phyloP scores from a whole-genome alignment of 2,888 invertebrate species.

The Macrosiphum euphorbiae region DNA sequence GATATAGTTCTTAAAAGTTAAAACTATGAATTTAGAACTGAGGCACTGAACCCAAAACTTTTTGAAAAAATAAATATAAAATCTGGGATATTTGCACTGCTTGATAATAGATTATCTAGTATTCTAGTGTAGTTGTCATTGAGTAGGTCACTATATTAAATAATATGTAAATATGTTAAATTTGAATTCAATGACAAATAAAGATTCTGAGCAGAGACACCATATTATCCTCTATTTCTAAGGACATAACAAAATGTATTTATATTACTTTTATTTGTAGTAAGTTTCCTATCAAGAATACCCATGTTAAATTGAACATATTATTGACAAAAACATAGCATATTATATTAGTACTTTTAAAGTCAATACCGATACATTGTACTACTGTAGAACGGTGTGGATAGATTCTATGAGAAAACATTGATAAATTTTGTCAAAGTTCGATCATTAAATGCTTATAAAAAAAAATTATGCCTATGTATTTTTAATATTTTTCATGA shows the following conservation, averaged over 20 bases:
- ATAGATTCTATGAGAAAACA: too few species aligned
- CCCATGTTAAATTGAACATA: not conserved
- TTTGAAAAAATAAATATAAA: not conserved
- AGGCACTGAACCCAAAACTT: not conserved
- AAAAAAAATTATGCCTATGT: too few species aligned
- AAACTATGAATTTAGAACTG: not conserved
- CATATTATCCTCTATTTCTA: not conserved
- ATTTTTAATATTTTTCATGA: too few species aligned
- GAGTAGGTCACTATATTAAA: not conserved
- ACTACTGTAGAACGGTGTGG: too few species aligned
- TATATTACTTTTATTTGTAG: not conserved
- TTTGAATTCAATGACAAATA: not conserved
- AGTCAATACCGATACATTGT: too few species aligned
- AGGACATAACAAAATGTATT: not conserved
- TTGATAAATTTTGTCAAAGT: too few species aligned
- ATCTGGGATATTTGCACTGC: not conserved
- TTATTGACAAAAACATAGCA: not conserved
- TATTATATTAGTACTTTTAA: not conserved
- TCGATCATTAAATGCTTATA: too few species aligned
- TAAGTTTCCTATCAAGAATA: not conserved
- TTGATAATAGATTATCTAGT: not conserved
- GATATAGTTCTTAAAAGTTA: not conserved
- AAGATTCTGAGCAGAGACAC: not conserved
- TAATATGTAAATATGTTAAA: not conserved
- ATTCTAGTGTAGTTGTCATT: not conserved